Percentiles rank a stretch among this genome's conserved stretches.
Evolutionary conservation across 2,888 invertebrate species (phyloP).

Genomic region (Parapristionchus giblindavisi): DNA sequence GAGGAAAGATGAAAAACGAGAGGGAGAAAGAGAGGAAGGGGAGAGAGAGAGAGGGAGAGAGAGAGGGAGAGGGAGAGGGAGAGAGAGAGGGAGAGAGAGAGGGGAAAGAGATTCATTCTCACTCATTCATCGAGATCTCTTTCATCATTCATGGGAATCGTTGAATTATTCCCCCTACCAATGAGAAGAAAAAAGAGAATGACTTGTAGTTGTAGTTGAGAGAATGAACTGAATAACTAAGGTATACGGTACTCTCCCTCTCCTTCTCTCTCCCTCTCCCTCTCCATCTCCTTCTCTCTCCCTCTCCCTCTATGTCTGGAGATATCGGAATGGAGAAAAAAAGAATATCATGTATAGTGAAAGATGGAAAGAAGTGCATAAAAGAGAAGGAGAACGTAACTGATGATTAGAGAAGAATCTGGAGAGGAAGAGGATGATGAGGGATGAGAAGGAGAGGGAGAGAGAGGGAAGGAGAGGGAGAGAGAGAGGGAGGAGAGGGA

Average conservation of each 20-base stretch:
- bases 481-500: constrained; percentile 2
- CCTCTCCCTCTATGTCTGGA: not conserved
- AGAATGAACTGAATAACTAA: not conserved
- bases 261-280: constrained; percentile 6
- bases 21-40: constrained; percentile 19
- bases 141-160: not conserved
- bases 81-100: not conserved
- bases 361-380: not conserved
- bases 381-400: not conserved
- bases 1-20: not conserved
- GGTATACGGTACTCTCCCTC: not conserved
- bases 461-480: constrained; percentile 14
- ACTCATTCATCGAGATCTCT: not conserved
- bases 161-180: not conserved
- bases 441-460: not conserved
- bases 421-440: not conserved
- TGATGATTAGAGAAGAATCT: not conserved
- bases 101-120: not conserved
- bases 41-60: no score
- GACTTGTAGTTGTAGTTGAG: not conserved
- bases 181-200: constrained; percentile 11
- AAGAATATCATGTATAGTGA: not conserved
- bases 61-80: constrained; percentile 5
- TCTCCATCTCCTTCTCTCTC: not conserved
- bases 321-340: not conserved